These are phyloP conservation scores for Noctilio leporinus DNA, from an alignment of 2,113 vertebrate genomes.

Conservation along the genomic window DNA sequence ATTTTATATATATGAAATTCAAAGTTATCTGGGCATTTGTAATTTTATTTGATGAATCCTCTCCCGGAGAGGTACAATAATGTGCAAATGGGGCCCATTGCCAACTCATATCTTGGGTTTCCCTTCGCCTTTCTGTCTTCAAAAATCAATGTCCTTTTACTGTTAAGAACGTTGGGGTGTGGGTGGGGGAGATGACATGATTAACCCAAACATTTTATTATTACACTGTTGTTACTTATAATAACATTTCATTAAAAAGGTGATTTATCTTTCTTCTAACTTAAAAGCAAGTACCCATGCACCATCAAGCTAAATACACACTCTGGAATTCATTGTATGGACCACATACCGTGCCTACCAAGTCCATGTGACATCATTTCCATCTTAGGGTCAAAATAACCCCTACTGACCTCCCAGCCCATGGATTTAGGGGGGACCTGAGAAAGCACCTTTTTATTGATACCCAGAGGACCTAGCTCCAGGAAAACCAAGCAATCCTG, in stretches of 20 bases:
- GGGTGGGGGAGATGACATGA: not conserved
- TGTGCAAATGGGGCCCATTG: not conserved
- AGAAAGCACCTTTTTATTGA: not conserved
- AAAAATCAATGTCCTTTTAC: not conserved
- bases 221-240: not conserved
- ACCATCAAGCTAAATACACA: not conserved
- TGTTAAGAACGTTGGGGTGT: not conserved
- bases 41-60: not conserved
- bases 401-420: not conserved
- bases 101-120: not conserved
- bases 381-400: not conserved
- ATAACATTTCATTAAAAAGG: not conserved
- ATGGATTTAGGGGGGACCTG: not conserved
- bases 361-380: not conserved
- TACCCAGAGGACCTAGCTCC: not conserved
- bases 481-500: not conserved
- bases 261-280: not conserved
- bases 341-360: fast-evolving
- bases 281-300: not conserved
- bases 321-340: not conserved
- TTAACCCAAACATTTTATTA: not conserved
- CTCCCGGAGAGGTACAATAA: not conserved
- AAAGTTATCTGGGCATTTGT: not conserved
- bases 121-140: not conserved
- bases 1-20: not conserved